These are phyloP conservation scores for Agrotis exclamationis DNA, from an alignment of 2,888 invertebrate genomes.

Conservation along the genomic window DNA sequence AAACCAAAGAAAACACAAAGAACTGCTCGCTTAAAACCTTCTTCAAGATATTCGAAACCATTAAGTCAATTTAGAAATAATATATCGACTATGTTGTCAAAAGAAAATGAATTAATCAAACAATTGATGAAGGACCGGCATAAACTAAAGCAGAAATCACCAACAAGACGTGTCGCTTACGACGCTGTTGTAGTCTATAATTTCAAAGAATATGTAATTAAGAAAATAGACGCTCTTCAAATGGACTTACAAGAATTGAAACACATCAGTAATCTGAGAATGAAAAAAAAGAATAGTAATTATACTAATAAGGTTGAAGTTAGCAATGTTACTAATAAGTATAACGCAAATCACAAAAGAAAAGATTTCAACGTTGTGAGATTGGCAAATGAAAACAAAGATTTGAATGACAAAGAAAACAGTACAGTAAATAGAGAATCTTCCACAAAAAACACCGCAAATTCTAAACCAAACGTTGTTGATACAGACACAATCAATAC, in stretches of 20 bases:
- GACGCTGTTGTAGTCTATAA: background rate
- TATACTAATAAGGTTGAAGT: background rate
- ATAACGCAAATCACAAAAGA: background rate
- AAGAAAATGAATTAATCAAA: background rate
- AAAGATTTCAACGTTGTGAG: background rate
- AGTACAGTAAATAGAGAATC: background rate
- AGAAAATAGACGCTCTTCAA: constrained; percentile 14
- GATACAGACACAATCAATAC: background rate
- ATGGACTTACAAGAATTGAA: constrained; percentile 4
- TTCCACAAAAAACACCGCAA: background rate
- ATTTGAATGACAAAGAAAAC: background rate
- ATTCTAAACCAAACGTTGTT: background rate
- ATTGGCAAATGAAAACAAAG: background rate
- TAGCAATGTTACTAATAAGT: background rate
- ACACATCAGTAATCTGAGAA: background rate
- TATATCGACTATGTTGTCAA: no score
- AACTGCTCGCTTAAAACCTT: background rate
- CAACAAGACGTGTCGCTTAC: background rate
- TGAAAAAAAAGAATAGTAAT: background rate
- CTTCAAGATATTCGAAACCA: background rate
- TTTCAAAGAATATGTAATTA: background rate
- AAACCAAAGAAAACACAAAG: background rate
- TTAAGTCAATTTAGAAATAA: background rate
- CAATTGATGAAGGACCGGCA: background rate
- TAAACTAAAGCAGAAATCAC: no score